Percentiles rank a stretch among this genome's conserved stretches.
These are phyloP conservation scores for Carassius carassius DNA, from an alignment of 2,113 vertebrate genomes.

Conservation along the genomic window DNA sequence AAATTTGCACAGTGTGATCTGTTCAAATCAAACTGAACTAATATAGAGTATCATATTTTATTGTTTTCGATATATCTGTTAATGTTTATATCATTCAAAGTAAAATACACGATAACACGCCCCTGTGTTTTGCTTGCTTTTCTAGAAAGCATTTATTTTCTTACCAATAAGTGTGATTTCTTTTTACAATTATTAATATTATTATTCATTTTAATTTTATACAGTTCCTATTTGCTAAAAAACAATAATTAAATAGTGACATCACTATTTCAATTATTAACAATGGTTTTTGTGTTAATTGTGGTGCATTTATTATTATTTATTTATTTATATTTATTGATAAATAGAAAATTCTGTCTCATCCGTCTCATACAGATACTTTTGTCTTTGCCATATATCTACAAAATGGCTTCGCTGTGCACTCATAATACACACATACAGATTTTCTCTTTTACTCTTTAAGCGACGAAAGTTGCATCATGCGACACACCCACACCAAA, in stretches of 20 bases:
- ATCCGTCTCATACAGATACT: no score
- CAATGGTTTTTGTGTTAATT: no score
- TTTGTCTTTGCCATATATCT: not conserved
- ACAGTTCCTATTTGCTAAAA: not conserved
- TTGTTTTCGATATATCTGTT: not conserved
- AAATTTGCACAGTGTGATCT: not conserved
- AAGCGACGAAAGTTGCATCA: constrained; percentile 26
- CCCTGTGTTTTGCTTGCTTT: not conserved
- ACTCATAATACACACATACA: constrained; percentile 1
- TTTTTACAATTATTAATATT: no score
- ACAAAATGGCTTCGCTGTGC: not conserved
- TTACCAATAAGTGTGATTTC: no score
- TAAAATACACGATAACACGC: not conserved
- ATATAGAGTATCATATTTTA: not conserved
- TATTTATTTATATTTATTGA: no score
- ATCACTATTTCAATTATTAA: no score
- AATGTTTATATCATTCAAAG: not conserved
- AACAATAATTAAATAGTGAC: not conserved
- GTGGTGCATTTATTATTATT: no score
- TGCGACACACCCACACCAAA: not conserved
- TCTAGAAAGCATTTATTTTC: not conserved
- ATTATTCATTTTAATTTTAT: not conserved
- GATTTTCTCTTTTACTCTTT: constrained; percentile 9
- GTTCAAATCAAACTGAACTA: not conserved
- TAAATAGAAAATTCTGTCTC: no score